A percentile compares a stretch with the other conserved stretches of the same genome.
These are phyloP conservation scores for Epirrhoe tristata DNA, from an alignment of 2,888 invertebrate species.

Conservation along the genomic window DNA sequence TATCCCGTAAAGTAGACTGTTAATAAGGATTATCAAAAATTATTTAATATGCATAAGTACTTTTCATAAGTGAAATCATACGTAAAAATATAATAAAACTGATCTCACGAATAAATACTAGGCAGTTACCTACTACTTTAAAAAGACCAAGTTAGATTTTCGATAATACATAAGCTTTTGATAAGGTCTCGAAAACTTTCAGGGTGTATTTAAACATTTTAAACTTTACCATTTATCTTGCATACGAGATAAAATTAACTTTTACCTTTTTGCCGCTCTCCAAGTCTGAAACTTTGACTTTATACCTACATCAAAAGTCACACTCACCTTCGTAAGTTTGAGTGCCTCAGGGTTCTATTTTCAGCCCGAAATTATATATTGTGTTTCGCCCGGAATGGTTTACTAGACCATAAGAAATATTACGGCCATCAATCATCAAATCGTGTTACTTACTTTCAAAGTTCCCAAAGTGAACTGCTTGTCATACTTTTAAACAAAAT, in stretches of 20 bases:
- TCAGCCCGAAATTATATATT: not conserved
- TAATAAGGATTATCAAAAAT: not conserved
- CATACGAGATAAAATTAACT: slow-evolving; percentile 12
- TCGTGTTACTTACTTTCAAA: slow-evolving; percentile 22
- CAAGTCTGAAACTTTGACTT: slow-evolving; percentile 10
- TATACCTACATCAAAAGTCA: slow-evolving; percentile 5
- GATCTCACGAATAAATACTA: not conserved
- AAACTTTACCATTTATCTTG: slow-evolving; percentile 1
- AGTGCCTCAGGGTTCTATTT: slow-evolving; percentile 9
- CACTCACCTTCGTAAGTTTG: slow-evolving; percentile 7
- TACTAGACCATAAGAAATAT: slow-evolving; percentile 11
- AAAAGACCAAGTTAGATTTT: not conserved
- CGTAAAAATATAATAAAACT: not conserved
- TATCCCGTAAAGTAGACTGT: not conserved
- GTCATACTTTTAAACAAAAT: slow-evolving; percentile 27
- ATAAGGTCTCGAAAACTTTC: not conserved
- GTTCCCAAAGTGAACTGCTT: slow-evolving; percentile 24
- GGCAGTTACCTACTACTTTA: too few relatives aligned
- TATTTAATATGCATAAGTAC: not conserved
- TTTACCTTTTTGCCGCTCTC: not conserved
- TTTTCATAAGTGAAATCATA: not conserved
- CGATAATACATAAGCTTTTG: slow-evolving; percentile 11
- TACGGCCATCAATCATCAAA: slow-evolving; percentile 18
- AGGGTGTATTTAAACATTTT: not conserved
- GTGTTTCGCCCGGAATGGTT: not conserved